phyloP scores from a whole-genome alignment of 2,888 invertebrate species.

The Cheiracanthium punctorium region DNA sequence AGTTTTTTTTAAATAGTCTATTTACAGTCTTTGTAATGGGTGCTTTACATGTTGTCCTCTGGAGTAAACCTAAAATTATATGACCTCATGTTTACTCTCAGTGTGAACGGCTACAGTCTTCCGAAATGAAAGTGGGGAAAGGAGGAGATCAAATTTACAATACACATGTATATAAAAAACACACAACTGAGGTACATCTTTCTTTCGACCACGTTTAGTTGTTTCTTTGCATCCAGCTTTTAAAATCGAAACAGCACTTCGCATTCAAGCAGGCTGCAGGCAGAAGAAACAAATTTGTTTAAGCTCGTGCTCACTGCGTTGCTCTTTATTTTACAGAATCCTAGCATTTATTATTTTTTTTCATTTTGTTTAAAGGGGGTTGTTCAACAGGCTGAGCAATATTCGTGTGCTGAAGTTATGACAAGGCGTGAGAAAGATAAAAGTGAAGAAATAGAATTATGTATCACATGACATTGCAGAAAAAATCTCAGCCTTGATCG shows the following conservation, averaged over 20 bases:
- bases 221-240: constrained; percentile 38
- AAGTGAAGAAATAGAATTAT: constrained; percentile 65
- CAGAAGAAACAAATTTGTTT: constrained; percentile 57
- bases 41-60: constrained; percentile 19
- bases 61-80: constrained; percentile 22
- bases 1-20: constrained; percentile 27
- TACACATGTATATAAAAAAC: constrained; percentile 25
- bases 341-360: neutral
- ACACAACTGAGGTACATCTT: constrained; percentile 62
- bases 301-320: constrained; percentile 69
- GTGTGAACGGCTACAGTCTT: constrained; percentile 15
- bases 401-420: constrained; percentile 61
- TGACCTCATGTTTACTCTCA: neutral
- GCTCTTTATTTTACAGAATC: constrained; percentile 42
- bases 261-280: constrained; percentile 54
- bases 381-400: constrained; percentile 65
- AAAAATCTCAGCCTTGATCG: constrained; percentile 60
- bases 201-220: constrained; percentile 23
- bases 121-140: constrained; percentile 16
- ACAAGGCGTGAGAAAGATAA: constrained; percentile 64
- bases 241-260: constrained; percentile 27
- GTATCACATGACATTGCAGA: constrained; percentile 68
- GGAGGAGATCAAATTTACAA: constrained; percentile 54
- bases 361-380: constrained; percentile 40
- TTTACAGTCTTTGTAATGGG: constrained; percentile 43